A percentile compares a stretch with the other conserved stretches of the same genome.
phyloP scores from a whole-genome alignment of 2,888 invertebrate genomes.

The Ecliptopera silaceata region DNA sequence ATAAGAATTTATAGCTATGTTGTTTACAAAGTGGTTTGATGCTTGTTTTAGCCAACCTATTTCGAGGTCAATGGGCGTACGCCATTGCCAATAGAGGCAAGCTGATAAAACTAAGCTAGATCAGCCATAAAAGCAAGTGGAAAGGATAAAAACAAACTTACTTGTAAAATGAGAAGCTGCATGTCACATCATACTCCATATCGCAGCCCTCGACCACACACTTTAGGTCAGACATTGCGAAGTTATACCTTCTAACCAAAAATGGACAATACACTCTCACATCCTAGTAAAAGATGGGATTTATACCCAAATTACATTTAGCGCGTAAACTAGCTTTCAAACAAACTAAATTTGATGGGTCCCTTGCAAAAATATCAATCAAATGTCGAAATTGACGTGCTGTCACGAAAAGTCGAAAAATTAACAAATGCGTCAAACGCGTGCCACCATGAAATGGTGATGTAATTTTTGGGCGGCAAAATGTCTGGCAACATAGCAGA shows the following conservation, averaged over 20 bases:
- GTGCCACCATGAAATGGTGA: conserved; percentile 74
- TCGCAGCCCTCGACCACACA: conserved; percentile 80
- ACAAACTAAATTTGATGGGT: conserved; percentile 81
- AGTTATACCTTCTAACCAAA: conserved; percentile 56
- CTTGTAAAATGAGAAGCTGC: conserved; percentile 81
- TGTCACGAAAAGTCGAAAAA: conserved; percentile 82
- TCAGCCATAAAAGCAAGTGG: conserved; percentile 15
- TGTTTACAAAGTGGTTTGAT: conserved; percentile 31
- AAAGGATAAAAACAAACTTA: conserved; percentile 61
- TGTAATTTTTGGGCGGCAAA: conserved; percentile 67
- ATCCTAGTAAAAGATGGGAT: conserved; percentile 61
- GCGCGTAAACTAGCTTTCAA: conserved; percentile 81
- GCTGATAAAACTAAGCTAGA: background rate
- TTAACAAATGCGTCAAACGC: conserved; percentile 73
- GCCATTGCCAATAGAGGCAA: conserved; percentile 23
- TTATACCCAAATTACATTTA: conserved; percentile 72
- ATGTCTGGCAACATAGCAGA: conserved; percentile 59
- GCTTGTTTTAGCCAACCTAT: conserved; percentile 23
- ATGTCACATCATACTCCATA: conserved; percentile 78
- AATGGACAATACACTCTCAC: conserved; percentile 69
- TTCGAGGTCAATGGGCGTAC: conserved; percentile 36
- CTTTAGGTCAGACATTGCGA: conserved; percentile 73
- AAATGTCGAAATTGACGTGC: conserved; percentile 83
- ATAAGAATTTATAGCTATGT: conserved; percentile 18
- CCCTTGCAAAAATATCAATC: conserved; percentile 82